Percentiles rank a stretch among this genome's conserved stretches.
phyloP scores from a whole-genome alignment of 1,140 invertebrate species.

The Drosophila bipectinata region DNA sequence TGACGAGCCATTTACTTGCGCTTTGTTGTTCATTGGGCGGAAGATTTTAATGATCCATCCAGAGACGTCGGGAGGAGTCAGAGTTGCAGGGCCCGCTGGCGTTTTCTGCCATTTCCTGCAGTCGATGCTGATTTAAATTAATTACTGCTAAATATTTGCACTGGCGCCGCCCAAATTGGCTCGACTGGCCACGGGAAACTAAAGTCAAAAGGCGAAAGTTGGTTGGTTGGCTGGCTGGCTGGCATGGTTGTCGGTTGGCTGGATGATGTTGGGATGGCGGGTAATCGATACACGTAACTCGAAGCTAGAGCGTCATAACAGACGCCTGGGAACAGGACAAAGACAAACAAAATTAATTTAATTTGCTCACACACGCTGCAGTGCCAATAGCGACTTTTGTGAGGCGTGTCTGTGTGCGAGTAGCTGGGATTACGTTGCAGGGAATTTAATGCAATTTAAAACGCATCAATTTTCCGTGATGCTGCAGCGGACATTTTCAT shows the following conservation, averaged over 20 bases:
- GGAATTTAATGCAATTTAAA: constrained; percentile 74
- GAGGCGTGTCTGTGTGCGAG: constrained; percentile 45
- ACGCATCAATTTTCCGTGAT: constrained; percentile 57
- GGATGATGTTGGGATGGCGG: not conserved
- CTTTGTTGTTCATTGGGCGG: constrained; percentile 72
- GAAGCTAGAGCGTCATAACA: constrained; percentile 36
- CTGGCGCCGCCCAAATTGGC: constrained; percentile 28
- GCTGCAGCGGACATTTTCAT: constrained; percentile 36
- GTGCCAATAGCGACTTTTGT: not conserved
- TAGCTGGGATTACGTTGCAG: constrained; percentile 53
- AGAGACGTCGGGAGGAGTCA: constrained; percentile 2
- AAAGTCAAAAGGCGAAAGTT: constrained; percentile 32
- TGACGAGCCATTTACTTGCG: constrained; percentile 68
- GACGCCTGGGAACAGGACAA: constrained; percentile 45
- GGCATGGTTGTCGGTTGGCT: not conserved
- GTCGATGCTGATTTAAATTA: constrained; percentile 41
- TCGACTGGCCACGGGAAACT: constrained; percentile 12
- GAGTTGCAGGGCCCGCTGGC: constrained; percentile 1
- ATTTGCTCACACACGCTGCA: constrained; percentile 44
- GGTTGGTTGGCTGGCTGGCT: not conserved
- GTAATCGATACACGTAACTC: constrained; percentile 37
- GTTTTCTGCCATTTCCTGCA: constrained; percentile 25
- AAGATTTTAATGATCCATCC: constrained; percentile 76
- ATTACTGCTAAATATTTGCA: constrained; percentile 53
- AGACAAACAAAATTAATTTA: constrained; percentile 63